Evolutionary conservation across 2,888 invertebrate genomes (phyloP).

Genomic region (Perizoma flavofasciatum): DNA sequence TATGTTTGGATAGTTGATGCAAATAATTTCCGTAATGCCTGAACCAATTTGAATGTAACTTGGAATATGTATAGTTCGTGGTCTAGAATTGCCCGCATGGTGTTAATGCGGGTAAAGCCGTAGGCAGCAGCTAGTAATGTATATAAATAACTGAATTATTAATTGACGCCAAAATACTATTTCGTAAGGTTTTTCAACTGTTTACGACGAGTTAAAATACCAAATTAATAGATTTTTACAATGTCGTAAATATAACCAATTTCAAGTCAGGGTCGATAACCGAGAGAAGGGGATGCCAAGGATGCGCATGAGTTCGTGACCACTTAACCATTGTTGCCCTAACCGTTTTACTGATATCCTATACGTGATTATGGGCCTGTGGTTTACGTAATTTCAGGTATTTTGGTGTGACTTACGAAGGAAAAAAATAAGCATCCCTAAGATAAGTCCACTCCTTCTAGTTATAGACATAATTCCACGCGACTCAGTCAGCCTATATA

Average conservation of each 20-base stretch:
- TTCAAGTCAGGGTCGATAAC: slow-evolving; percentile 63
- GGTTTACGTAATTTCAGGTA: slow-evolving; percentile 24
- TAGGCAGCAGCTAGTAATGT: too few species aligned
- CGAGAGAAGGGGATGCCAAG: slow-evolving; percentile 77
- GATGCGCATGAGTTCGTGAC: slow-evolving; percentile 77
- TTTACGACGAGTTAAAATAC: slow-evolving; percentile 17
- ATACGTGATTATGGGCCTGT: slow-evolving; percentile 34
- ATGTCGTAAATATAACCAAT: slow-evolving; percentile 20
- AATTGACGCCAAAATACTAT: too few species aligned
- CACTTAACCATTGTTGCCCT: slow-evolving; percentile 57
- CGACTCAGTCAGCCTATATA: too few species aligned
- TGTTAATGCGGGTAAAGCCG: too few species aligned
- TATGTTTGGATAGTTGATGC: too few species aligned
- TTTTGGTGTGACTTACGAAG: background rate
- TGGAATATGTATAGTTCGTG: too few species aligned
- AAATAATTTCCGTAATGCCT: too few species aligned
- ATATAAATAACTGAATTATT: too few species aligned
- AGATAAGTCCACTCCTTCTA: too few species aligned
- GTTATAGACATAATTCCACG: too few species aligned
- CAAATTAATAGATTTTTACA: slow-evolving; percentile 19
- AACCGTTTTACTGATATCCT: slow-evolving; percentile 31
- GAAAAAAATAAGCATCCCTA: slow-evolving; percentile 3
- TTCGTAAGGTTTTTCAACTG: background rate
- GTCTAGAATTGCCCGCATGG: too few species aligned
- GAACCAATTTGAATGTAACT: too few species aligned